Evolutionary conservation across 2,888 invertebrate species (phyloP), one percentile per base, ranked within the genome.

Genomic region (Tenthredo distinguenda): DNA sequence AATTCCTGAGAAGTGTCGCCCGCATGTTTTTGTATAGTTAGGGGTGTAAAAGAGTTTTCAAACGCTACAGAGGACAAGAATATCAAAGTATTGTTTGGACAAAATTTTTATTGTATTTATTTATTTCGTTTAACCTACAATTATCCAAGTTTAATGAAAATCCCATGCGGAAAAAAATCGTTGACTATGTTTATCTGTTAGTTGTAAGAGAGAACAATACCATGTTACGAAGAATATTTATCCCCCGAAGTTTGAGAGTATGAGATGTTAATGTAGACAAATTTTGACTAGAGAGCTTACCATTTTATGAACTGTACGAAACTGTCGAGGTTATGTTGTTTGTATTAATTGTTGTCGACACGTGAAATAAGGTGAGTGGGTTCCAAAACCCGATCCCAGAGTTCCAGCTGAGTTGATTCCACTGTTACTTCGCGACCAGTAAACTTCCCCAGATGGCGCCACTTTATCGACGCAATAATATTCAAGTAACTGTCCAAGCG

Each of bases 271-370:
- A 1, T 18, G 68, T 18, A 10, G 34, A 15, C 34, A 15, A 68
- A 68, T 34, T 68, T 26, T 21, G 21, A 18, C 3, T 18, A 18
- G 3, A 68, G 18, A n/a, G 43, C 72, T 74, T 74, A 74, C 72
- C 72, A 74, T 74, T n/a, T 40, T 74, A 74, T 21, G 18, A 34
- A 68, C n/a, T 43, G 72, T 37, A 55, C 15, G n/a, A n/a, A 7
- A 55, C n/a, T 55, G 43, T n/a, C 7, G 9, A 74, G 72, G 72
- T 74, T 72, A 72, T 40, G 40, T 72, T 72, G n/a, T 50, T 50
- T 50, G 18, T 50, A 18, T 50, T 50, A 50, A 50, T 62, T 71
- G 71, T 71, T 31, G 18, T 34, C 18, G 71, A 71, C 18, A 34
- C 31, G 26, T n/a, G 34, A 71, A 10, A 68, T 34, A 0, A 6